A percentile compares a stretch with the other conserved stretches of the same genome.
These are phyloP conservation scores for Drosophila kepulauana DNA, from an alignment of 1,140 invertebrate genomes.

Conservation along the genomic window DNA sequence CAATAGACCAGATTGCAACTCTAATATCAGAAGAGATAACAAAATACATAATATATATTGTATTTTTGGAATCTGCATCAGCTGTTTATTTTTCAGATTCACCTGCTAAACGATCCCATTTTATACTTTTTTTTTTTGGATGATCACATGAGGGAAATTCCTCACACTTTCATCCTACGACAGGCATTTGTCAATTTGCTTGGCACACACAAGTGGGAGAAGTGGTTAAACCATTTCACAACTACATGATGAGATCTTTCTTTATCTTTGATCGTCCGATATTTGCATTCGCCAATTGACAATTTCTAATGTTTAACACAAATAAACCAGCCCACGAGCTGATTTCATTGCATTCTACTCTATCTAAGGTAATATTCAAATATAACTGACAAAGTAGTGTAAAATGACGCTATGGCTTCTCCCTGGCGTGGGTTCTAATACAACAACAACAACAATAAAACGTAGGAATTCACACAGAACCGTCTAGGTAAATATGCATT, in stretches of 20 bases:
- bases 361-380: constrained; percentile 26
- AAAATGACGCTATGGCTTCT: constrained; percentile 38
- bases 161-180: background rate
- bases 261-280: constrained; percentile 46
- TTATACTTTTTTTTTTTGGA: constrained; percentile 12
- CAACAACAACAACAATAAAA: constrained; percentile 15
- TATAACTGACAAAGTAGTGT: constrained; percentile 38
- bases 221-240: constrained; percentile 50
- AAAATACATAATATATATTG: background rate
- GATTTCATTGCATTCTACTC: constrained; percentile 10
- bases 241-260: constrained; percentile 31
- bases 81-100: constrained; percentile 9
- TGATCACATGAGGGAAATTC: constrained; percentile 59
- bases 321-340: constrained; percentile 30
- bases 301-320: constrained; percentile 62
- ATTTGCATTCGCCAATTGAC: constrained; percentile 32
- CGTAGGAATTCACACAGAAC: constrained; percentile 24
- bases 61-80: background rate
- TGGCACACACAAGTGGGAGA: constrained; percentile 8
- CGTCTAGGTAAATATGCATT: constrained; percentile 32
- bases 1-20: constrained; percentile 8
- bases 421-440: constrained; percentile 31
- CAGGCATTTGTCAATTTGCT: constrained; percentile 31
- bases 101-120: constrained; percentile 25
- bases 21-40: constrained; percentile 2